A percentile compares a stretch with the other conserved stretches of the same genome.
Conservation (phyloP, 2,888 invertebrate species). For the Eristalis arbustorum region DNA sequence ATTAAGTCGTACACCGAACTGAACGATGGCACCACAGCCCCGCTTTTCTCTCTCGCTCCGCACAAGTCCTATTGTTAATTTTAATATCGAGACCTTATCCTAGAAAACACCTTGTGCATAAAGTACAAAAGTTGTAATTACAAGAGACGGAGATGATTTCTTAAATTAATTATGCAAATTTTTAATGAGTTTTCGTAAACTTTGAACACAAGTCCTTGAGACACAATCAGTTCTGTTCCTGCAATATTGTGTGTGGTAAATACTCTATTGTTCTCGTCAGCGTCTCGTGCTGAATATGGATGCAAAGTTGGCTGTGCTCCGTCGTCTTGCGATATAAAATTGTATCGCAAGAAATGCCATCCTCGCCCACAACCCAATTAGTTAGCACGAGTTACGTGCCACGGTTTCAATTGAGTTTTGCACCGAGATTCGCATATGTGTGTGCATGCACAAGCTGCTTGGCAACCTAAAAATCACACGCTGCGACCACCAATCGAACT, state of each 20-base stretch:
- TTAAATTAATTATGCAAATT: slow-evolving; percentile 65
- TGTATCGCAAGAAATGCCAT: not conserved
- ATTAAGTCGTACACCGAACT: slow-evolving; percentile 47
- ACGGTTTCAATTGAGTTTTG: not conserved
- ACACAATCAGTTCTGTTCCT: slow-evolving; percentile 14
- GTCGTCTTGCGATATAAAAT: not conserved
- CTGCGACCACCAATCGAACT: not conserved
- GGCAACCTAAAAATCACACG: not conserved
- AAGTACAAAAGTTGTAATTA: slow-evolving; percentile 31
- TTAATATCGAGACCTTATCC: slow-evolving; percentile 28
- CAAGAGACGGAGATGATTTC: slow-evolving; percentile 57
- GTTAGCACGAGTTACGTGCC: not conserved
- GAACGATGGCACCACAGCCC: slow-evolving; percentile 12
- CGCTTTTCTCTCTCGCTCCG: not conserved
- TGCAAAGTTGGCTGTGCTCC: not conserved
- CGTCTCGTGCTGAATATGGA: not conserved
- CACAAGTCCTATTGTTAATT: slow-evolving; percentile 40
- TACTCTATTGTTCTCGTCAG: not conserved
- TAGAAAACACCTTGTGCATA: slow-evolving; percentile 35
- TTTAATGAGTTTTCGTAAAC: slow-evolving; percentile 59
- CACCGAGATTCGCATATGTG: not conserved
- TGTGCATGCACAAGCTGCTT: not conserved
- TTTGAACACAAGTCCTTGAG: slow-evolving; percentile 41
- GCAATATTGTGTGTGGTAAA: slow-evolving; percentile 9
- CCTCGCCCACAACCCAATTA: not conserved